These are phyloP conservation scores for Phortica variegata DNA, from an alignment of 1,140 invertebrate species.

Conservation along the genomic window DNA sequence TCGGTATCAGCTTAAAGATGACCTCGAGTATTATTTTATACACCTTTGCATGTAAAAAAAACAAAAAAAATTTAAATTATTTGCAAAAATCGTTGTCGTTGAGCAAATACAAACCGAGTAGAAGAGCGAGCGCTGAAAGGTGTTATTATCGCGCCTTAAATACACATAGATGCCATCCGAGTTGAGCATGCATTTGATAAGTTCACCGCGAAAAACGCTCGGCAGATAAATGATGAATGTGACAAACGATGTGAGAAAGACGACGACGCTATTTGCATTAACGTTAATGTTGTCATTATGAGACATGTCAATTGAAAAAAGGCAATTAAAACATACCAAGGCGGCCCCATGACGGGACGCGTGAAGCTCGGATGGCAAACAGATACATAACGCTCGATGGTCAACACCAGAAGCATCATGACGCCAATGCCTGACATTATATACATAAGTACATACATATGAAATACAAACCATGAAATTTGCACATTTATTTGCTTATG, in stretches of 20 bases:
- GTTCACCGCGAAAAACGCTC: slow-evolving; percentile 64
- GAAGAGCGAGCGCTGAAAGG: slow-evolving; percentile 60
- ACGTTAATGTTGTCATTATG: not conserved
- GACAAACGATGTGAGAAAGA: slow-evolving; percentile 63
- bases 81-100: not conserved
- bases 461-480: not conserved
- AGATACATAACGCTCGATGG: slow-evolving; percentile 77
- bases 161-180: slow-evolving; percentile 60
- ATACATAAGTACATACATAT: not conserved
- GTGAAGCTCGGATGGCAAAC: slow-evolving; percentile 75
- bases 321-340: slow-evolving; percentile 41
- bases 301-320: not conserved
- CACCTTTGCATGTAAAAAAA: not conserved
- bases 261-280: slow-evolving; percentile 60
- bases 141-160: slow-evolving; percentile 62
- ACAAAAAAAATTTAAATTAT: not conserved
- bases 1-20: slow-evolving; percentile 69
- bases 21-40: slow-evolving; percentile 68
- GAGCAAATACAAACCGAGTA: slow-evolving; percentile 57
- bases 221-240: slow-evolving; percentile 69
- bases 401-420: slow-evolving; percentile 77
- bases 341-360: slow-evolving; percentile 63
- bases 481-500: not conserved
- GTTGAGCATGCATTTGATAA: slow-evolving; percentile 61
- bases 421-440: slow-evolving; percentile 74